A percentile compares a stretch with the other conserved stretches of the same genome.
Conservation (phyloP, 2,888 invertebrate genomes). For the Drosophila histrio region DNA sequence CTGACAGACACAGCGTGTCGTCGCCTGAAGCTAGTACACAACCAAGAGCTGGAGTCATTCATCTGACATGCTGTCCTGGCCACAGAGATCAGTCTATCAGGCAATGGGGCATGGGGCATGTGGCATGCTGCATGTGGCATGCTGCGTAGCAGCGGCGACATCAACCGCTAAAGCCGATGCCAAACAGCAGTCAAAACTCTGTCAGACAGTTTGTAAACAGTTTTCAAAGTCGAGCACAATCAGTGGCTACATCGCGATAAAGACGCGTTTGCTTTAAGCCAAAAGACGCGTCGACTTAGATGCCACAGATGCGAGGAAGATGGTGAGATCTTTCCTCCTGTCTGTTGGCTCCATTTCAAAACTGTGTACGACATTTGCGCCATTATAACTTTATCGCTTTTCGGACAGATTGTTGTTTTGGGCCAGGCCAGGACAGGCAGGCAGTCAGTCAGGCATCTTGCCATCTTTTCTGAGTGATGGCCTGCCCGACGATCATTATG, state of each 20-base stretch:
- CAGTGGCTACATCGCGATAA: slow-evolving; percentile 57
- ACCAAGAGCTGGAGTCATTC: slow-evolving; percentile 20
- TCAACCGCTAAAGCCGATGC: slow-evolving; percentile 48
- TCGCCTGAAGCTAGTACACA: slow-evolving; percentile 66
- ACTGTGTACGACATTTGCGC: slow-evolving; percentile 73
- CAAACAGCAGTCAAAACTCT: slow-evolving; percentile 76
- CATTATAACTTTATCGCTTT: slow-evolving; percentile 80
- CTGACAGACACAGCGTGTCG: slow-evolving; percentile 68
- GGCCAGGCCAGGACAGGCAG: slow-evolving; percentile 44
- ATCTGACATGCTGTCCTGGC: slow-evolving; percentile 32
- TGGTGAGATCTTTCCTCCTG: neutral
- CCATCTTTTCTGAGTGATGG: slow-evolving; percentile 57
- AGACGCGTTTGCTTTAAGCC: slow-evolving; percentile 34
- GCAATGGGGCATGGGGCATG: slow-evolving; percentile 23
- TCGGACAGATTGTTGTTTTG: slow-evolving; percentile 74
- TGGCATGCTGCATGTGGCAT: slow-evolving; percentile 34
- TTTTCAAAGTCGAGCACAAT: slow-evolving; percentile 71
- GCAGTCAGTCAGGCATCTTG: too few species aligned
- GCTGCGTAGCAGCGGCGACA: slow-evolving; percentile 67
- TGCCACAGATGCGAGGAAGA: neutral
- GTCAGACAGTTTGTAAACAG: slow-evolving; percentile 81
- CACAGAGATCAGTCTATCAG: slow-evolving; percentile 53
- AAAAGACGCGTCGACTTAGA: slow-evolving; percentile 15
- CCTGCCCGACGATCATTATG: too few species aligned
- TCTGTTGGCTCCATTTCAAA: slow-evolving; percentile 26